phyloP scores from a whole-genome alignment of 35 echinoderm and acorn worm species.

The Heliocidaris erythrogramma region DNA sequence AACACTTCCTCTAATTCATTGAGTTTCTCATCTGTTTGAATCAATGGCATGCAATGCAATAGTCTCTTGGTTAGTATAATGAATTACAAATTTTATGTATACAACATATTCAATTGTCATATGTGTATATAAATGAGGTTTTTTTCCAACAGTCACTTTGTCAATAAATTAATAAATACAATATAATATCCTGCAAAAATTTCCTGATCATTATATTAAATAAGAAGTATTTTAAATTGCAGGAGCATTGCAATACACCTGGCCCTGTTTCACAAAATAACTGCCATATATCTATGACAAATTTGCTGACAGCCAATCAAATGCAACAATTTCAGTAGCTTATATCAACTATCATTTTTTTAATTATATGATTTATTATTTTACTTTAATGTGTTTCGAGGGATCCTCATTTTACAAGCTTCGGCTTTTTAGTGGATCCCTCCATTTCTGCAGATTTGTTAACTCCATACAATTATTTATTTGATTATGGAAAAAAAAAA shows the following conservation, averaged over 20 bases:
- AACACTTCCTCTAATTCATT: slow-evolving; percentile 45
- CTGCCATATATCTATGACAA: too few relatives aligned
- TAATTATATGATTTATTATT: too few relatives aligned
- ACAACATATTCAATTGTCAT: background rate
- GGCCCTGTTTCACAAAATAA: too few relatives aligned
- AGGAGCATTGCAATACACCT: background rate
- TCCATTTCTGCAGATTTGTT: too few relatives aligned
- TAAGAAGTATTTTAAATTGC: background rate
- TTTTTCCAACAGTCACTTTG: background rate
- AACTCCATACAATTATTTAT: too few relatives aligned
- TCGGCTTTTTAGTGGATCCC: too few relatives aligned
- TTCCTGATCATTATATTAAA: background rate
- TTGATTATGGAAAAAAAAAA: too few relatives aligned
- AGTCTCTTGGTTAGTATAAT: background rate
- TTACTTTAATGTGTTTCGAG: too few relatives aligned
- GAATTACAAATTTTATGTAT: background rate
- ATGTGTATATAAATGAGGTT: background rate
- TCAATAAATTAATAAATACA: background rate
- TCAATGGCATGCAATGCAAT: slow-evolving; percentile 43
- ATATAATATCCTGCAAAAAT: background rate
- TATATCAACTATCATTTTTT: too few relatives aligned
- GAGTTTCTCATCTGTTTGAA: slow-evolving; percentile 22
- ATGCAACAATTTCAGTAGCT: too few relatives aligned
- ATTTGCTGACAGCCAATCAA: too few relatives aligned
- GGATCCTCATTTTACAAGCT: too few relatives aligned